Percentiles rank a stretch among this genome's conserved stretches.
phyloP scores from a whole-genome alignment of 2,888 invertebrate genomes.

The Allygus modestus region DNA sequence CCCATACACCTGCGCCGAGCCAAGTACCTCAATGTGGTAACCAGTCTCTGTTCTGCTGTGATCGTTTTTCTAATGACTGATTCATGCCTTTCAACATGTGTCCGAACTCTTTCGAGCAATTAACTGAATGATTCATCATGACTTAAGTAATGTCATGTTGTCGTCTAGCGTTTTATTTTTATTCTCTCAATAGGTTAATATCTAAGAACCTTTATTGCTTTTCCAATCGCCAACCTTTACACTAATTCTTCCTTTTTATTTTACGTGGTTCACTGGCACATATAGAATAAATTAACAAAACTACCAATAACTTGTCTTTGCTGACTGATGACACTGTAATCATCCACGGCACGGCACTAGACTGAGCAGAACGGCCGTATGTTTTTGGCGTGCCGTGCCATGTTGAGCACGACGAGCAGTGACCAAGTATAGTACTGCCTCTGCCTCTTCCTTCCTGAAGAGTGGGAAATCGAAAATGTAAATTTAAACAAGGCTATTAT shows the following conservation, averaged over 20 bases:
- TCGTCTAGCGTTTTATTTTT: conserved; percentile 11
- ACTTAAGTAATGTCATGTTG: conserved; percentile 22
- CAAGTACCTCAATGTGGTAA: conserved; percentile 25
- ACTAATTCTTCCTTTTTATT: conserved; percentile 1
- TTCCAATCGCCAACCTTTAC: neutral
- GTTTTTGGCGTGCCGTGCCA: too few species aligned
- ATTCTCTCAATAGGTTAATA: neutral
- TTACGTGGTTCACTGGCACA: conserved; percentile 21
- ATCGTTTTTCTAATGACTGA: conserved; percentile 7
- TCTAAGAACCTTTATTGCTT: conserved; percentile 15
- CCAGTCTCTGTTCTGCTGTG: conserved; percentile 31
- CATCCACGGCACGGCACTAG: neutral
- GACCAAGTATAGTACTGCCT: too few species aligned
- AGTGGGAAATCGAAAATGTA: too few species aligned
- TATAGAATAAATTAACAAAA: conserved; percentile 15
- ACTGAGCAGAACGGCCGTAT: too few species aligned
- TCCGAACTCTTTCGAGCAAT: conserved; percentile 24
- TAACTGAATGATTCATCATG: conserved; percentile 14
- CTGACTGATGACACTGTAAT: neutral
- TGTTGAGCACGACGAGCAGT: too few species aligned
- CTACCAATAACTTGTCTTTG: conserved; percentile 4
- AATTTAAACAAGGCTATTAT: too few species aligned
- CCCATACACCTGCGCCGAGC: too few species aligned
- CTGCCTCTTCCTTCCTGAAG: too few species aligned
- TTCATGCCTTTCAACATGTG: conserved; percentile 18